Evolutionary conservation across 2,888 invertebrate genomes (phyloP), one percentile per base, ranked within the genome.

Genomic region (Drosophila testacea): DNA sequence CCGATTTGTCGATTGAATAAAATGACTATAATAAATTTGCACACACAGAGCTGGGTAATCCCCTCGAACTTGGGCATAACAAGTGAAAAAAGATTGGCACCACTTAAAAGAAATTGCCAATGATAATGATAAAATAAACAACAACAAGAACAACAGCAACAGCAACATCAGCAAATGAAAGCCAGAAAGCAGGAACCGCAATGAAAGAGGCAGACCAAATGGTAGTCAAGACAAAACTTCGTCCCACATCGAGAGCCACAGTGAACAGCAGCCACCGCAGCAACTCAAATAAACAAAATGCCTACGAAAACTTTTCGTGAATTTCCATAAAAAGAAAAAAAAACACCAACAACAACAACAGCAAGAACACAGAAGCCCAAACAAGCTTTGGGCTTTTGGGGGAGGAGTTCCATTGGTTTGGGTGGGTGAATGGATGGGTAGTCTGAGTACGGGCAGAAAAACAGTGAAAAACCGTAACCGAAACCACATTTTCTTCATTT

Each of bases 1-100:
- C 90, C 91, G 90, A 90, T 90, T 90, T 91, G 90, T 90, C 90
- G 91, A 90, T 90, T 91, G 90, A 90, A 91, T 90, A 89, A 90
- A 91, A 90, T 90, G 84, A 83, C 90, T 80, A 81, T 87, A 88
- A 90, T 86, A 88, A 86, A 88, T 86, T 85, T 69, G 81, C 71
- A 61, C 86, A 72, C 72, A 78, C 82, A 46, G 46, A 57, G 69
- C 55, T 71, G 74, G 54, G 73, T 80, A 88, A 89, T 79, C 83
- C 87, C 84, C 81, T 61, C 62, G 59, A 83, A 63, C 62, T 73
- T 74, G 73, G 70, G 77, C 73, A 85, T 72, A 79, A 75, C 84
- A 88, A 88, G 86, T 89, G 88, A 88, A 90, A 89, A 89, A 84
- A 90, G 89, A 90, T 90, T 89, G 90, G 83, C 88, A 86, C 88